Conservation (phyloP, 2,113 vertebrate genomes). For the Ceyx margarethae region DNA sequence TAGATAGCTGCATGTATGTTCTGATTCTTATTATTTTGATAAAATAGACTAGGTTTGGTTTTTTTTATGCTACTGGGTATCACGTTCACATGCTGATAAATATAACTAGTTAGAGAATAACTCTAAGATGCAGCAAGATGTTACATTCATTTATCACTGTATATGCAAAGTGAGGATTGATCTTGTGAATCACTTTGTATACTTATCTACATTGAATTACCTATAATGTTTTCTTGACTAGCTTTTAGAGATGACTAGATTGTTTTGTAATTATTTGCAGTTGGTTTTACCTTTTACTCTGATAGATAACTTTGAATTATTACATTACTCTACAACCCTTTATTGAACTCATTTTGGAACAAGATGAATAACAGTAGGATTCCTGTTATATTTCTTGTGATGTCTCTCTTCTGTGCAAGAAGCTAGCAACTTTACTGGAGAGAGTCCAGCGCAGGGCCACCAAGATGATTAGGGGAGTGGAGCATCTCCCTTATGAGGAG, state of each 20-base stretch:
- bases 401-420: not conserved
- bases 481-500: too few species aligned
- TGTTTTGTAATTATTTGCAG: not conserved
- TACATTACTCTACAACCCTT: accelerated
- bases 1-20: not conserved
- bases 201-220: not conserved
- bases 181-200: accelerated
- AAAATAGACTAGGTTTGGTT: not conserved
- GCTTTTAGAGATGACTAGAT: not conserved
- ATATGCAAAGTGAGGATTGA: not conserved
- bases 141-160: not conserved
- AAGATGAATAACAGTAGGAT: not conserved
- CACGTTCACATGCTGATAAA: not conserved
- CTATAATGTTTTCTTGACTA: not conserved
- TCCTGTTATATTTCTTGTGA: not conserved
- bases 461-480: too few species aligned
- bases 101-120: not conserved
- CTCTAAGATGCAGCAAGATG: not conserved
- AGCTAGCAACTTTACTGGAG: not conserved
- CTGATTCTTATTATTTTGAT: not conserved
- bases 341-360: not conserved
- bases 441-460: too few species aligned
- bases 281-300: not conserved
- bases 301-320: not conserved
- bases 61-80: not conserved